These are phyloP conservation scores for Chrysotoxum bicinctum DNA, from an alignment of 2,888 invertebrate genomes.

Conservation along the genomic window DNA sequence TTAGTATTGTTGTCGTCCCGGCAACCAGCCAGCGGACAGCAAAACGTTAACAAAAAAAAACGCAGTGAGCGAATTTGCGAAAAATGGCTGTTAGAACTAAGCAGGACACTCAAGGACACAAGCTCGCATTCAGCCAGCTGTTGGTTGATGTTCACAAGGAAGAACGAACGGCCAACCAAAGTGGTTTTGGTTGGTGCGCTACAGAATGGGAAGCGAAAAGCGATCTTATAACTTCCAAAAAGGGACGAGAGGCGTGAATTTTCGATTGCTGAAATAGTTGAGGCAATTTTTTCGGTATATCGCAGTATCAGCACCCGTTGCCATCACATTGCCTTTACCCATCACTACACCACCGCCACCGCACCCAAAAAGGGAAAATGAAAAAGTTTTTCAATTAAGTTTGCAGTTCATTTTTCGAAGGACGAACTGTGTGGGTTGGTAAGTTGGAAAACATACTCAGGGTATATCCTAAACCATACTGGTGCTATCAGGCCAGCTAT, in stretches of 20 bases:
- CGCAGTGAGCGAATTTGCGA: slow-evolving; percentile 36
- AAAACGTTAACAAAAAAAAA: background rate
- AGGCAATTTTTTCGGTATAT: slow-evolving; percentile 32
- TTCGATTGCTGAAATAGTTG: slow-evolving; percentile 67
- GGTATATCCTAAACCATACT: background rate
- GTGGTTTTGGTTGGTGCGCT: slow-evolving; percentile 42
- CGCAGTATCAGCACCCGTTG: slow-evolving; percentile 21
- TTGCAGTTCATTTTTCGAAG: slow-evolving; percentile 70
- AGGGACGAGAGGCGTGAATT: slow-evolving; percentile 61
- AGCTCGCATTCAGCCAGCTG: slow-evolving; percentile 31
- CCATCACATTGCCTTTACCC: slow-evolving; percentile 2
- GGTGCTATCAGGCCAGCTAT: background rate
- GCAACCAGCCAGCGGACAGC: background rate
- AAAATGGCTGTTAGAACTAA: slow-evolving; percentile 53
- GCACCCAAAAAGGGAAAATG: slow-evolving; percentile 58
- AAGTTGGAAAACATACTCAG: background rate
- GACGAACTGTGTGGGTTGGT: slow-evolving; percentile 40
- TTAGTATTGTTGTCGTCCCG: slow-evolving; percentile 23
- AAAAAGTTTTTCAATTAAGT: slow-evolving; percentile 73
- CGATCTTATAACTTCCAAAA: background rate
- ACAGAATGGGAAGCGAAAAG: background rate
- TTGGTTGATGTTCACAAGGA: slow-evolving; percentile 34
- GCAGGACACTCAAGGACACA: slow-evolving; percentile 39
- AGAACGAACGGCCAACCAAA: slow-evolving; percentile 8
- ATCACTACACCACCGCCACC: background rate